Conservation (phyloP, 2,797 vertebrate genomes). For the Acanthurus leucopareius region DNA sequence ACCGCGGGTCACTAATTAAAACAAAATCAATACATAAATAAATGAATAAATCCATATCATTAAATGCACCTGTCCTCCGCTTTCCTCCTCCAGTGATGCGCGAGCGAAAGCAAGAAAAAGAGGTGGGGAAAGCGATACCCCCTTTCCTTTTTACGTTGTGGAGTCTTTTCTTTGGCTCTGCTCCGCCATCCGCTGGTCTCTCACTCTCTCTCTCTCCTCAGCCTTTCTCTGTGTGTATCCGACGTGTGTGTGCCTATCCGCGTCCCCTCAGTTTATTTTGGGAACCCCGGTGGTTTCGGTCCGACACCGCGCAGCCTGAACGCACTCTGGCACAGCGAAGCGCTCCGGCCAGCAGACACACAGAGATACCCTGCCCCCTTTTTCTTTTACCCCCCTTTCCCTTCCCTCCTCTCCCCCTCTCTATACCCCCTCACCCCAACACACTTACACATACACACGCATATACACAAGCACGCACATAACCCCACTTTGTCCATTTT, state of each 20-base stretch:
- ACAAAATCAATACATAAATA: conserved; percentile 81
- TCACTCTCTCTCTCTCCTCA: conserved; percentile 9
- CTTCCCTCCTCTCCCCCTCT: conserved; percentile 53
- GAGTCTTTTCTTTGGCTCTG: conserved; percentile 78
- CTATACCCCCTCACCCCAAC: conserved; percentile 56
- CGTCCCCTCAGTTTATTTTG: conserved; percentile 73
- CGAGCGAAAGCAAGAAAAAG: conserved; percentile 50
- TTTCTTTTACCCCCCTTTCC: conserved; percentile 56
- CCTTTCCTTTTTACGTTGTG: conserved; percentile 59
- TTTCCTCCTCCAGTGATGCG: conserved; percentile 50
- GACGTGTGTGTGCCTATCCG: conserved; percentile 39
- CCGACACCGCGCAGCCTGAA: conserved; percentile 81
- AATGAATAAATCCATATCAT: conserved; percentile 81
- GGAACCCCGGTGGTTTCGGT: conserved; percentile 81
- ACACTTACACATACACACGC: conserved; percentile 39
- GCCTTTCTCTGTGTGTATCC: conserved; percentile 39
- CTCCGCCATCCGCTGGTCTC: conserved; percentile 81
- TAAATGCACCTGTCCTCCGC: conserved; percentile 60
- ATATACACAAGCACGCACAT: conserved; percentile 9
- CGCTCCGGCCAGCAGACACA: conserved; percentile 76
- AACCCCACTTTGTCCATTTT: background rate
- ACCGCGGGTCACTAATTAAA: conserved; percentile 83
- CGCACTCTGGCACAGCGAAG: conserved; percentile 76
- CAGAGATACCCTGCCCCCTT: conserved; percentile 64
- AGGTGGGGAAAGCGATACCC: conserved; percentile 58